Conservation (phyloP, 1,140 invertebrate genomes). For the Drosophila sulfurigaster region DNA sequence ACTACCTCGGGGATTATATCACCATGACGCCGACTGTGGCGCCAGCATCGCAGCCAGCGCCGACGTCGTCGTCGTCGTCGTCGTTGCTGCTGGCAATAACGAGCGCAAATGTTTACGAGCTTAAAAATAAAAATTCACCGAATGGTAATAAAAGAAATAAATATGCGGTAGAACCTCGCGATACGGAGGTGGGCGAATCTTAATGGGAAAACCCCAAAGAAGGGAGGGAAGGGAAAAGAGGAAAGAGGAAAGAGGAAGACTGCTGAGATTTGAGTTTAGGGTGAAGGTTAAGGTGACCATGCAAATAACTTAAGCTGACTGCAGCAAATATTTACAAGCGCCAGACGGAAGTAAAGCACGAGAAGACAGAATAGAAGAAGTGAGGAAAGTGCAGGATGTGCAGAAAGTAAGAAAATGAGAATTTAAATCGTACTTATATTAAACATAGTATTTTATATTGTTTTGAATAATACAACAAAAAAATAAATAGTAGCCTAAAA, state of each 20-base stretch:
- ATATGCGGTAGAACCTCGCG: conserved; percentile 2
- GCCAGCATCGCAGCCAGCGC: conserved; percentile 25
- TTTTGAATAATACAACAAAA: no score
- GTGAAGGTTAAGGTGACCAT: conserved; percentile 30
- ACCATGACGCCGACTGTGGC: conserved; percentile 31
- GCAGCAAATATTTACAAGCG: not conserved
- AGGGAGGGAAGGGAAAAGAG: not conserved
- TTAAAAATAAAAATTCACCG: conserved; percentile 39
- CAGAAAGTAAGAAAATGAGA: not conserved
- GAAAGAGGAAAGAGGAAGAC: not conserved
- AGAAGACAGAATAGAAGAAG: not conserved
- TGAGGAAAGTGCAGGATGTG: not conserved
- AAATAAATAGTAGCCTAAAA: no score
- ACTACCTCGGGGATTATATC: conserved; percentile 46
- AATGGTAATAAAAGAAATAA: conserved; percentile 43
- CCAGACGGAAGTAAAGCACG: not conserved
- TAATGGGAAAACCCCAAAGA: no score
- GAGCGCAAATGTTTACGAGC: conserved; percentile 65
- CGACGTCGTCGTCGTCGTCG: conserved; percentile 35
- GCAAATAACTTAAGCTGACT: conserved; percentile 17
- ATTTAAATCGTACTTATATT: no score
- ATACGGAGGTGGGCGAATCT: no score
- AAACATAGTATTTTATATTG: no score
- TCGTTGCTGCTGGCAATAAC: conserved; percentile 39
- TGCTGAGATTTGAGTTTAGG: not conserved